Evolutionary conservation across 2,888 invertebrate genomes (phyloP), one percentile per base, ranked within the genome.

Genomic region (Cheilosia vernalis): DNA sequence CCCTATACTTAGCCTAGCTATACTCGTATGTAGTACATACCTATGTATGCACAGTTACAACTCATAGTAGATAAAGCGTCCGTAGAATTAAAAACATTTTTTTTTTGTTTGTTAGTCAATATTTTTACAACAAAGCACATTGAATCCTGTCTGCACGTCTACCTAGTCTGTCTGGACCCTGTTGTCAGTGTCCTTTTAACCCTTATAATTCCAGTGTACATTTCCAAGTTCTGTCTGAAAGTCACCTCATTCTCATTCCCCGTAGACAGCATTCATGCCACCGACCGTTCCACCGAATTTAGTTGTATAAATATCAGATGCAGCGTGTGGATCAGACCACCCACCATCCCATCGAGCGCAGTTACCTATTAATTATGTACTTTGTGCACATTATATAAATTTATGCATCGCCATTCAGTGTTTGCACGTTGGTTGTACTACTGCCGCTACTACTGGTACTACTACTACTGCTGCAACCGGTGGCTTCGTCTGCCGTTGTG

Each of bases 381-480:
- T 74, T 74, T 79, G 83, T 84, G 73, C 79, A 84, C 74, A 84
- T 84, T 74, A 79, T 74, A 84, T 79, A 67, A 64, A 79, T 79
- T 73, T 79, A 84, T 69, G 58, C 73, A 69, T 73, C 63, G 58
- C 42, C 73, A 49, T 77, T 55, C 24, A 58, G 51, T 49, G 69
- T 30, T 74, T 73, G 79, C 63, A 64, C 40, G 58, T 69, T 64
- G 73, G 67, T 58, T 40, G 67, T 69, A 79, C 61, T 74, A 63
- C 17, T 60, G 15, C 21, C 37, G 42, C 10, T 61, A 37, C 66
- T 72, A 49, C 49, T 69, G 9, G 37, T 67, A 42, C 42, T 83
- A 73, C 79, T 73, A 47, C 73, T 63, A 53, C 82, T 70, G 67
- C 70, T 84, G 73, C 73, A 72, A 84, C 79, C 78, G 24, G 78